A percentile compares a stretch with the other conserved stretches of the same genome.
These are phyloP conservation scores for Machaerirhynchus nigripectus DNA, from an alignment of 2,113 vertebrate genomes.

Conservation along the genomic window DNA sequence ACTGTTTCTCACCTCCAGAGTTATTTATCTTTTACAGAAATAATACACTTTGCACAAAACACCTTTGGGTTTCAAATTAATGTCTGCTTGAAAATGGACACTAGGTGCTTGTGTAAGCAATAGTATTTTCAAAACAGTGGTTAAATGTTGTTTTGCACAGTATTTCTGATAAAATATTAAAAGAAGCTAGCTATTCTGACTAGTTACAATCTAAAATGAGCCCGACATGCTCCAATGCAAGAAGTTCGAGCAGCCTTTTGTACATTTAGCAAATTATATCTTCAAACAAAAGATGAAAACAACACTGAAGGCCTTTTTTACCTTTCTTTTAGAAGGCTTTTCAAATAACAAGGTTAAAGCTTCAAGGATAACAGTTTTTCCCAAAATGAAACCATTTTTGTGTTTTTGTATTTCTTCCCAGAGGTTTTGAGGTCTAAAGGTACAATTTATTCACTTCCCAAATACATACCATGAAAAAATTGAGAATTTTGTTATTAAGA, in stretches of 20 bases:
- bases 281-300: not conserved
- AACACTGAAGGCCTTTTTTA: not conserved
- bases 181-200: not conserved
- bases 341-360: not conserved
- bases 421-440: not conserved
- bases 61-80: not conserved
- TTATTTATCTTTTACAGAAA: not conserved
- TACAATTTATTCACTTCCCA: not conserved
- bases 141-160: not conserved
- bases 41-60: not conserved
- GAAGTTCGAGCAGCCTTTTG: not conserved
- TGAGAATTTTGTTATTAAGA: not conserved
- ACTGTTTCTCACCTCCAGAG: not conserved
- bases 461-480: not conserved
- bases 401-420: not conserved
- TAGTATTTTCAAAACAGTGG: not conserved
- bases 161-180: not conserved
- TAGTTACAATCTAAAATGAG: not conserved
- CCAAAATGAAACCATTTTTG: fast-evolving
- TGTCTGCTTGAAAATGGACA: not conserved
- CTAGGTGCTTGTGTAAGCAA: not conserved
- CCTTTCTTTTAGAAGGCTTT: not conserved
- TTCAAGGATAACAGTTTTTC: not conserved
- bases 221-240: not conserved
- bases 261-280: not conserved